phyloP scores from a whole-genome alignment of 2,797 vertebrate genomes.

The Myotis daubentonii region DNA sequence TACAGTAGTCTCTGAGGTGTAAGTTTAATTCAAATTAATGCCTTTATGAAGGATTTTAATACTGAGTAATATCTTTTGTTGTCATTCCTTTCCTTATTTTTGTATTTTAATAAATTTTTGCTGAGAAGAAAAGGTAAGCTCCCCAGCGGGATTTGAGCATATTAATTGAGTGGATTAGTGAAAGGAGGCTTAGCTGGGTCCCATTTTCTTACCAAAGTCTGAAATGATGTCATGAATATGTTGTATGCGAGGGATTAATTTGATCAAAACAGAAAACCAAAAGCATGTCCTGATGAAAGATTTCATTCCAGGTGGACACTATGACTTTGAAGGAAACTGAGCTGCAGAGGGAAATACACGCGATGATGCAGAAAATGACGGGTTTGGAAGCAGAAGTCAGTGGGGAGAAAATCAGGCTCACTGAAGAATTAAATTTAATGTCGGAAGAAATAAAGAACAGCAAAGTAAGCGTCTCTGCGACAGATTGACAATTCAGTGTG shows the following conservation, averaged over 20 bases:
- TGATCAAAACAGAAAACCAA: background rate
- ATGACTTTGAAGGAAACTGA: slow-evolving; percentile 69
- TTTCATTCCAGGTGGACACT: slow-evolving; percentile 82
- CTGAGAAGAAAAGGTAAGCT: slow-evolving; percentile 2
- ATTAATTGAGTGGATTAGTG: background rate
- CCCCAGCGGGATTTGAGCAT: background rate
- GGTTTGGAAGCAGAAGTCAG: slow-evolving; percentile 73
- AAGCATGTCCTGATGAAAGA: slow-evolving; percentile 8
- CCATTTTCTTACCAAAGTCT: background rate
- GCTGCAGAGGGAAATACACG: slow-evolving; percentile 79
- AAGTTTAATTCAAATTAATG: slow-evolving; percentile 37
- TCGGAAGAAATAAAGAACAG: slow-evolving; percentile 76
- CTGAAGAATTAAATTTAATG: slow-evolving; percentile 76
- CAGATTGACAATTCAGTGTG: background rate
- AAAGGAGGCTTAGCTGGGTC: background rate
- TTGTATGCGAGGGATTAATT: background rate
- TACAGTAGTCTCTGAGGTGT: background rate
- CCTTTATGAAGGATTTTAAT: background rate
- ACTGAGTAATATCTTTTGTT: background rate
- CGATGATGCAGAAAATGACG: slow-evolving; percentile 64
- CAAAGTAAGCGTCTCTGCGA: slow-evolving; percentile 77
- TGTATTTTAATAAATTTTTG: slow-evolving; percentile 7
- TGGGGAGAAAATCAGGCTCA: slow-evolving; percentile 77
- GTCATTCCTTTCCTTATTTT: background rate
- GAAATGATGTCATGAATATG: background rate